Base-by-base conservation (phyloP, 2,113 vertebrate species). In the Gadus macrocephalus region DNA sequence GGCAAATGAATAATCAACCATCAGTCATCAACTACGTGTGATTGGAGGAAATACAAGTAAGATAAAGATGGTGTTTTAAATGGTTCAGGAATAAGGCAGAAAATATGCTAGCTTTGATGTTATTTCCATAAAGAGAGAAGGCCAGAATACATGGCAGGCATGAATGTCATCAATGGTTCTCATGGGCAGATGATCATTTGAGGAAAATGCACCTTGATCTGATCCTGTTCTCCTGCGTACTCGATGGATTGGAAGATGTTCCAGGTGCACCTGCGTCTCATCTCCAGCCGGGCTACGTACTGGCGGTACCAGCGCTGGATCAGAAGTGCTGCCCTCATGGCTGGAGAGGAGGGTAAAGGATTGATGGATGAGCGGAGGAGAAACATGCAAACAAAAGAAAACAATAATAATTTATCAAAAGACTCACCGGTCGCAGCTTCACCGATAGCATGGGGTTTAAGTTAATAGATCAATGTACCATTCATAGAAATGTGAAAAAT, bases 241-340 rank as follows among this genome's bases (percentile, higher is more conserved):
- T 98, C 96, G 2, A 97, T 96, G 14, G 95, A 96, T 59, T 97
- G 96, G 73, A 98, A 98, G 81, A 98, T 97, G 74, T 92, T 94
- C 96, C 96, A 98, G 0, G 94, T 96, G 81, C 94, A 97, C 20
- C 93, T 93, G 22, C 94, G 92, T 25, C 96, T 91, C 87, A 95
- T 93, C 85, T 97, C 96, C 87, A 98, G 86, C 31, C 93, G 93
- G 0, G 96, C 96, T 2, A 88, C 71, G 0, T 93, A 90, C 83
- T 93, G 95, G 9, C 95, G 92, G 58, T 97, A 98, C 96, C 96
- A 98, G 56, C 89, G 91, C 81, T 98, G 96, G 86, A 98, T 98
- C 82, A 98, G 68, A 56, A 94, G 79, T 0, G 94, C 95, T 0
- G 95, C 93, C 81, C 92, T 92, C 85, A 98, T 95, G 14, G 94